phyloP scores from a whole-genome alignment of 1,140 invertebrate genomes.

The Aethina tumida region DNA sequence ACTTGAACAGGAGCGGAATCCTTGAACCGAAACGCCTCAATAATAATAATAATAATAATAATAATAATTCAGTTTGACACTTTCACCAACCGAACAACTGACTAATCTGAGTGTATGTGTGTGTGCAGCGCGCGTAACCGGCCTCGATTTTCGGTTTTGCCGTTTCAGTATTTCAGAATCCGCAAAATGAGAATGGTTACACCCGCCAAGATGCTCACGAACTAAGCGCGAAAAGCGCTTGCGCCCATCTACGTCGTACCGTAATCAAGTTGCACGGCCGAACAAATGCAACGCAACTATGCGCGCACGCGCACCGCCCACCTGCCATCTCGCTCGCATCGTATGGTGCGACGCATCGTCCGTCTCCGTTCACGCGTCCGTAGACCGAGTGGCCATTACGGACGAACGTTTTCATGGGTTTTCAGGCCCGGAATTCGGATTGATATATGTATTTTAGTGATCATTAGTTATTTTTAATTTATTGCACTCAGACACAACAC shows the following conservation, averaged over 20 bases:
- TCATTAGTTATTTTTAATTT: conserved; percentile 28
- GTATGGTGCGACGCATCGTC: conserved; percentile 3
- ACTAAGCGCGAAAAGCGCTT: conserved; percentile 28
- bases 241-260: conserved; percentile 24
- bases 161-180: conserved; percentile 22
- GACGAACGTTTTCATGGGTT: conserved; percentile 19
- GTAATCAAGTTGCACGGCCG: conserved; percentile 17
- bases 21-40: too few species aligned
- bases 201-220: conserved; percentile 27
- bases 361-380: conserved; percentile 10
- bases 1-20: too few species aligned
- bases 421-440: conserved; percentile 18
- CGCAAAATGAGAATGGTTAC: conserved; percentile 30
- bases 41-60: too few species aligned
- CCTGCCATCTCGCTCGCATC: conserved; percentile 14
- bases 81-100: too few species aligned
- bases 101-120: too few species aligned
- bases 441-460: conserved; percentile 26
- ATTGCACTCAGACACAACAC: conserved; percentile 23
- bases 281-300: conserved; percentile 21
- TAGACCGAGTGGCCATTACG: conserved; percentile 21
- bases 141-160: conserved; percentile 23
- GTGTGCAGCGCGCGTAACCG: too few species aligned
- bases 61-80: too few species aligned
- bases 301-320: conserved; percentile 23